Evolutionary conservation across 2,113 vertebrate species (phyloP), one percentile per base, ranked within the genome.

Genomic region (Calidris pygmaea): DNA sequence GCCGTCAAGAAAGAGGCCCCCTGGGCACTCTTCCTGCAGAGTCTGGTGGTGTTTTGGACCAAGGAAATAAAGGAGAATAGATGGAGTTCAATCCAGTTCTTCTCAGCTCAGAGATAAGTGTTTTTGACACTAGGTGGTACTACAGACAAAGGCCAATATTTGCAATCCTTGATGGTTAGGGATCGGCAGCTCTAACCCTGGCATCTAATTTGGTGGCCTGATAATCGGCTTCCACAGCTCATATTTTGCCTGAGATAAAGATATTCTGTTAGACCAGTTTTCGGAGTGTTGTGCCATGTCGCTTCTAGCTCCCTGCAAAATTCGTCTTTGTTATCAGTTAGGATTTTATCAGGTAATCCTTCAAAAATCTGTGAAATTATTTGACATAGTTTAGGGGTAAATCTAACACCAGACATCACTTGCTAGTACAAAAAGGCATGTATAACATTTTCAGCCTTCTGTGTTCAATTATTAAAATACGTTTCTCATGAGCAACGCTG

Each of bases 71-170:
- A 86, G 50, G 15, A 55, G 15, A 74, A 67, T 18, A 60, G 39
- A 37, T 50, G 23, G 9, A 84, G 4, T 37, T 94, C 30, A 55
- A 4, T 55, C 14, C 50, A 56, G 30, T 29, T 88, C 63, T 86
- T 90, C 86, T 91, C 68, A 89, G 72, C 47, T 90, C 35, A 15
- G 68, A 93, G 45, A 43, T 41, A 79, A 95, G 76, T 53, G 30
- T 47, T 96, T 95, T 94, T 95, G 92, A 96, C 96, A 86, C 96
- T 97, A 97, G 95, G 82, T 97, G 96, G 96, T 97, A 97, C 92
- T 97, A 29, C 83, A 97, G 93, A 93, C 95, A 97, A 96, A 96
- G 92, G 79, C 96, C 96, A 86, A 65, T 83, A 88, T 92, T 90
- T 94, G 62, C 52, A 94, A 8, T 78, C 68, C 80, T 83, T 80